Conservation (phyloP, 1,140 invertebrate genomes). For the Ectropis grisescens region DNA sequence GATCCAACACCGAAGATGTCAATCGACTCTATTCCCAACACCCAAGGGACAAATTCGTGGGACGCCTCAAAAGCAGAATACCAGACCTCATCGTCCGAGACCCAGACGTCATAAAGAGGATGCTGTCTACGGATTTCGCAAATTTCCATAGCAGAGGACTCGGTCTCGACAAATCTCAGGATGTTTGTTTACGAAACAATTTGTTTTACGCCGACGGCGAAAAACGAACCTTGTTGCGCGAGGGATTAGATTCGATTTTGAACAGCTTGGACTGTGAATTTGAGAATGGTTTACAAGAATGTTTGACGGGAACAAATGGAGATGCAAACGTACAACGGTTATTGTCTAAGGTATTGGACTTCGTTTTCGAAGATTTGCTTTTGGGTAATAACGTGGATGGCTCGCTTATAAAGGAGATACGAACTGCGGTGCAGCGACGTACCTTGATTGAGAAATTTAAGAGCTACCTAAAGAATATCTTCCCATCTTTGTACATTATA, state of each 20-base stretch:
- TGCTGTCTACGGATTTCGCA: conserved; percentile 71
- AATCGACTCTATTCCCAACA: conserved; percentile 34
- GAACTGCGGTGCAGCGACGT: conserved; percentile 26
- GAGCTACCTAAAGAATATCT: conserved; percentile 50
- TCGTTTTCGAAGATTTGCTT: conserved; percentile 49
- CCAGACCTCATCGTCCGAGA: conserved; percentile 71
- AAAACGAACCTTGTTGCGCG: conserved; percentile 51
- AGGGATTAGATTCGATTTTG: conserved; percentile 42
- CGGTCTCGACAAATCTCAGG: conserved; percentile 57
- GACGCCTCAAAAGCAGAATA: conserved; percentile 60
- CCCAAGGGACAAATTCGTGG: conserved; percentile 47
- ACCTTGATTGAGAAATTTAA: conserved; percentile 34
- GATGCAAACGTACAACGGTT: conserved; percentile 56
- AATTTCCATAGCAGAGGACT: conserved; percentile 64
- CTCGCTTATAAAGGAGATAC: conserved; percentile 28
- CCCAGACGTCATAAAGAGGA: conserved; percentile 67
- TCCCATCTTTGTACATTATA: conserved; percentile 45
- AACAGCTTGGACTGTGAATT: conserved; percentile 27
- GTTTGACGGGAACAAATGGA: conserved; percentile 61
- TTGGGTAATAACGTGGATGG: conserved; percentile 33
- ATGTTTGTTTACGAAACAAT: conserved; percentile 67
- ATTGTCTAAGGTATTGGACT: conserved; percentile 55
- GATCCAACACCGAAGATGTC: conserved; percentile 41
- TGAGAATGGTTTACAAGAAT: conserved; percentile 45
- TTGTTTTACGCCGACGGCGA: conserved; percentile 59